These are phyloP conservation scores for Dendrolimus kikuchii DNA, from an alignment of 1,140 invertebrate species.

Conservation along the genomic window DNA sequence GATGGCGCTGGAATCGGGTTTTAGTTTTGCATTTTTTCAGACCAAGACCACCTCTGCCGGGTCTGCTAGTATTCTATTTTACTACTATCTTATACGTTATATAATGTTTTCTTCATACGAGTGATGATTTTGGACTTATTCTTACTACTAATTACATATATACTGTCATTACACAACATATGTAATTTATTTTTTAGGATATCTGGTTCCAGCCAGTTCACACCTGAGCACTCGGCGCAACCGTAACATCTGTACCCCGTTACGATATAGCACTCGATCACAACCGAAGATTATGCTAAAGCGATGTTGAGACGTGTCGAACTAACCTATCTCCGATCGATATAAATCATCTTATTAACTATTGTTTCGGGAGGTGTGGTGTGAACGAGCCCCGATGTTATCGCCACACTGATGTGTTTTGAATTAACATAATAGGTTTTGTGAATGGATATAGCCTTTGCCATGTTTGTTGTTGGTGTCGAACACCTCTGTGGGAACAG, in stretches of 20 bases:
- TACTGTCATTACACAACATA: no score
- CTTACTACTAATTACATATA: no score
- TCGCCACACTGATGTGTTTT: conserved; percentile 64
- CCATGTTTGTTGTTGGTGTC: conserved; percentile 52
- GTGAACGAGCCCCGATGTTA: conserved; percentile 63
- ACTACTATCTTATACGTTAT: no score
- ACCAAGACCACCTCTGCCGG: no score
- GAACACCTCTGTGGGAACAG: no score
- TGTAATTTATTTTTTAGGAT: no score
- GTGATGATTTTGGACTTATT: no score
- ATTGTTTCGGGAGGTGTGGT: conserved; percentile 71
- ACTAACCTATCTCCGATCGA: conserved; percentile 55
- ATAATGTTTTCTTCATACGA: no score
- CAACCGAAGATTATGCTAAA: conserved; percentile 65
- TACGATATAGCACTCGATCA: conserved; percentile 62
- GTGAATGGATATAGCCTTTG: conserved; percentile 62
- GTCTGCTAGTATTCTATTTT: no score
- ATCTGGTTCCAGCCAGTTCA: background rate
- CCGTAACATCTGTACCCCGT: conserved; percentile 45
- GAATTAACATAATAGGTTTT: conserved; percentile 72
- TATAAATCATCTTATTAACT: conserved; percentile 72
- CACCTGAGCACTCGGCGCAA: conserved; percentile 18
- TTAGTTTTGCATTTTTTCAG: no score
- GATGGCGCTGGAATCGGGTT: no score
- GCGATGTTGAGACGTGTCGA: conserved; percentile 62